Conservation (phyloP, 2,113 vertebrate genomes). For the Neopipo cinnamomea region DNA sequence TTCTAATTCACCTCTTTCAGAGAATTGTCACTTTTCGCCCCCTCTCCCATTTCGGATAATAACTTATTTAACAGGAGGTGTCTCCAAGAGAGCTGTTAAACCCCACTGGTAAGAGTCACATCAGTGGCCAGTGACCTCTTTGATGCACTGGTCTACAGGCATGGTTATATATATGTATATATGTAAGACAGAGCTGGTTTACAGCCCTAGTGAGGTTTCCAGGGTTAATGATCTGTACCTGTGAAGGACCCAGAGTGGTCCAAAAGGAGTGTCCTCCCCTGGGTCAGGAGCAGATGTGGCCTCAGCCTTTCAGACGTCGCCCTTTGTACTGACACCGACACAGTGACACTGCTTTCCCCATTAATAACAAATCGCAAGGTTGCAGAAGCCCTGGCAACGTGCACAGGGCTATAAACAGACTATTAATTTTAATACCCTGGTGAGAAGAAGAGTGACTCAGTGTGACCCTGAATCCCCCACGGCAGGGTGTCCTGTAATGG, state of each 20-base stretch:
- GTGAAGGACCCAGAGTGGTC: neutral
- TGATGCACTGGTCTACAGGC: neutral
- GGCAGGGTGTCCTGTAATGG: neutral
- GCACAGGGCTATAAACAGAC: neutral
- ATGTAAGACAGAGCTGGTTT: neutral
- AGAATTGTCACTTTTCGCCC: neutral
- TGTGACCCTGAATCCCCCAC: neutral
- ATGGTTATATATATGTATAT: neutral
- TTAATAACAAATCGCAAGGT: neutral
- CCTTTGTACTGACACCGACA: neutral
- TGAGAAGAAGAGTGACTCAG: neutral
- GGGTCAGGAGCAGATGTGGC: neutral
- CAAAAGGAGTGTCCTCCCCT: neutral
- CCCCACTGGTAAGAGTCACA: neutral
- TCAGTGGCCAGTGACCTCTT: neutral
- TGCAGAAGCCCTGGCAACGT: neutral
- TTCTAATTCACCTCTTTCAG: neutral
- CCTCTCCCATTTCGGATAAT: neutral
- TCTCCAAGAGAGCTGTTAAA: neutral
- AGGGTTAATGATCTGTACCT: neutral
- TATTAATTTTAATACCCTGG: neutral
- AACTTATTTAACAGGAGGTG: neutral
- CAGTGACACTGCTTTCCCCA: neutral
- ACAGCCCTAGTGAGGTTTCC: neutral
- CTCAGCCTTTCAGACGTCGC: neutral